Base-by-base conservation (phyloP, 2,113 vertebrate genomes). In the Mobula birostris region DNA sequence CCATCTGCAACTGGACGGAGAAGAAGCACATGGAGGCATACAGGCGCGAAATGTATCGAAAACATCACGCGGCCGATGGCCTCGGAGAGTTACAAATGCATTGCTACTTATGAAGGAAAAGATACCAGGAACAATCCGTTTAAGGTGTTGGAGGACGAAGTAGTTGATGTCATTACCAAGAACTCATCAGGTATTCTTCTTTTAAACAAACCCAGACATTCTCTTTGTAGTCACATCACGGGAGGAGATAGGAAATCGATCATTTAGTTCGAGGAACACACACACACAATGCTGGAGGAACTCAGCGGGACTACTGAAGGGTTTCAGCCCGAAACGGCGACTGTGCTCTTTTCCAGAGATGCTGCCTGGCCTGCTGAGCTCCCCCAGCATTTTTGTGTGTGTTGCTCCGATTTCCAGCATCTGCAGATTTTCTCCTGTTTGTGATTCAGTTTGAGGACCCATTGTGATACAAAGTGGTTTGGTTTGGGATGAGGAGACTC, bases 81-180 rank as follows among this genome's bases (percentile, higher is more conserved):
- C 0, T 96, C 97, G 0, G 97, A 97, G 95, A 97, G 96, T 8
- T 98, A 98, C 95, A 79, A 95, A 1, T 98, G 98, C 21, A 78
- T 99, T 0, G 97, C 97, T 0, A 80, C 96, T 4, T 99, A 98
- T 5, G 96, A 97, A 94, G 98, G 98, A 7, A 98, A 97, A 94
- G 98, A 99, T 94, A 97, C 95, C 0, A 97, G 96, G 95, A 98
- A 98, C 94, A 96, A 95, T 8, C 94, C 96, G 0, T 99, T 99
- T 95, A 96, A 96, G 0, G 96, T 96, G 0, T 48, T 29, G 24
- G 94, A 96, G 94, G 95, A 96, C 66, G 98, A 99, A 94, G 96
- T 95, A 1, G 95, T 99, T 32, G 98, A 98, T 0, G 98, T 99
- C n/a, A 95, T 99, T 3, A 97, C 99, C 94, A 98, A 97, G 95